Conservation (phyloP, 2,797 vertebrate genomes). For the Myripristis murdjan region DNA sequence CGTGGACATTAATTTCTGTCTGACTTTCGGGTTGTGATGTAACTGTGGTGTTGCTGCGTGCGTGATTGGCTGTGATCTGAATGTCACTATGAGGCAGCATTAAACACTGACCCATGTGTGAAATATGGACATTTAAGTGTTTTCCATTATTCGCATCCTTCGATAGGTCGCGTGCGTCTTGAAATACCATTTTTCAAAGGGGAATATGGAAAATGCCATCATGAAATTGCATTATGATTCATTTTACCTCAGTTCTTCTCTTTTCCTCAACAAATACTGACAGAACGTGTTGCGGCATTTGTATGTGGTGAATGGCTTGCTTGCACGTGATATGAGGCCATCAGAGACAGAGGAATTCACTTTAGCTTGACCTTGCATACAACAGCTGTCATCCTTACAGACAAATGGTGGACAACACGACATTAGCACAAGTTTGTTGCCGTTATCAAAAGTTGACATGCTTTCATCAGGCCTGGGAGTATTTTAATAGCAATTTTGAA, state of each 20-base stretch:
- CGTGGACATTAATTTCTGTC: slow-evolving; percentile 47
- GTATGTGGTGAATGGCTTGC: background rate
- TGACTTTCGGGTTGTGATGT: slow-evolving; percentile 37
- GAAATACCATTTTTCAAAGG: slow-evolving; percentile 1
- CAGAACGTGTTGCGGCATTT: background rate
- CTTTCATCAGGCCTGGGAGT: slow-evolving; percentile 42
- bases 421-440: slow-evolving; percentile 31
- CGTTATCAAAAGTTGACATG: slow-evolving; percentile 34
- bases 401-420: slow-evolving; percentile 35
- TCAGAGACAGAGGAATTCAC: background rate
- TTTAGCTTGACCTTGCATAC: slow-evolving; percentile 39
- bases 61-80: slow-evolving; percentile 50
- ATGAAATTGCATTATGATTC: slow-evolving; percentile 9
- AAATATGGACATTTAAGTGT: slow-evolving; percentile 24
- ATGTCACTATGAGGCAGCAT: slow-evolving; percentile 38
- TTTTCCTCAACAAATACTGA: background rate
- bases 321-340: background rate
- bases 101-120: slow-evolving; percentile 42
- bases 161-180: slow-evolving; percentile 25
- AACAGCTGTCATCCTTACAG: background rate
- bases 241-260: slow-evolving; percentile 17
- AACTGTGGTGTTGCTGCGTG: slow-evolving; percentile 35
- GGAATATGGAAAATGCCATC: background rate
- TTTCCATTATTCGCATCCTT: slow-evolving; percentile 23
- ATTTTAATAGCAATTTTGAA: slow-evolving; percentile 48